phyloP scores from a whole-genome alignment of 2,797 vertebrate genomes.

The Brachymystax lenok region DNA sequence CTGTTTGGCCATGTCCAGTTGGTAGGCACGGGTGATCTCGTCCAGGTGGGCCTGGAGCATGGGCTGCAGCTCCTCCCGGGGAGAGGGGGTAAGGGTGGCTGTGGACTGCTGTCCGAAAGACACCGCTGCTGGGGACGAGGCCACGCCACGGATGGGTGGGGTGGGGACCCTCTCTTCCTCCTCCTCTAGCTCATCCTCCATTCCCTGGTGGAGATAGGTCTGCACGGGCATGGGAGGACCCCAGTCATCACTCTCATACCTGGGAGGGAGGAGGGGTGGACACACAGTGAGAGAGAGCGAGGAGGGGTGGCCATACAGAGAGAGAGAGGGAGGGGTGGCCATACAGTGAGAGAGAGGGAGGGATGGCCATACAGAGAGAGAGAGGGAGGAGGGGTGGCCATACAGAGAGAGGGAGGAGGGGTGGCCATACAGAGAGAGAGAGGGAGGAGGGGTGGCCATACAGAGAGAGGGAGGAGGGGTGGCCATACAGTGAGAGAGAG shows the following conservation, averaged over 20 bases:
- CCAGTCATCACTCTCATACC: constrained; percentile 97
- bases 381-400: not conserved
- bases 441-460: too few relatives aligned
- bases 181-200: constrained; percentile 98
- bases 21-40: constrained; percentile 94
- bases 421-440: too few relatives aligned
- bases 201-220: constrained; percentile 96
- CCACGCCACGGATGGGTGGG: constrained; percentile 92
- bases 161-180: constrained; percentile 97
- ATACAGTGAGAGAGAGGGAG: not conserved
- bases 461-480: too few relatives aligned
- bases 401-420: too few relatives aligned
- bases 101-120: constrained; percentile 98
- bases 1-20: constrained; percentile 96
- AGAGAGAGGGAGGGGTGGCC: not conserved
- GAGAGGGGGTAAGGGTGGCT: constrained; percentile 96
- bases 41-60: constrained; percentile 97
- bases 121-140: constrained; percentile 94
- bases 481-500: not conserved
- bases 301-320: not conserved
- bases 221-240: constrained; percentile 94
- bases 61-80: constrained; percentile 95
- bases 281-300: not conserved
- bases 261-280: constrained; percentile 50
- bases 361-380: too few relatives aligned